phyloP scores from a whole-genome alignment of 2,888 invertebrate species.

The Spilarctia lutea region DNA sequence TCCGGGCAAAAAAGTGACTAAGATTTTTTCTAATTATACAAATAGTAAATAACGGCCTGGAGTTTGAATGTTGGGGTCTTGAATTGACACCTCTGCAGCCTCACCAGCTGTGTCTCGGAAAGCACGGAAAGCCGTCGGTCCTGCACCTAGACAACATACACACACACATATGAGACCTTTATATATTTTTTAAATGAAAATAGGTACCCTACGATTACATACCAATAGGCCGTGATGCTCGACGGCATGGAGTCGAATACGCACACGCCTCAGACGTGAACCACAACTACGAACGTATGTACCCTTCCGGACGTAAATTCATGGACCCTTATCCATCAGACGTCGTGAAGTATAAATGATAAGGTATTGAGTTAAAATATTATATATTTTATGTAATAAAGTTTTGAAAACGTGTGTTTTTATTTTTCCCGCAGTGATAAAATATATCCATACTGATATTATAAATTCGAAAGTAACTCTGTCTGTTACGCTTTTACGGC shows the following conservation, averaged over 20 bases:
- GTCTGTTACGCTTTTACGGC: too few species aligned
- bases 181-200: background rate
- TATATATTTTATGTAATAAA: slow-evolving; percentile 3
- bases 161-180: too few species aligned
- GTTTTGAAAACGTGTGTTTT: background rate
- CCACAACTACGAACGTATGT: slow-evolving; percentile 71
- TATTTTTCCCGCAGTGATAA: background rate
- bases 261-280: slow-evolving; percentile 68
- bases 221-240: slow-evolving; percentile 65
- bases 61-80: too few species aligned
- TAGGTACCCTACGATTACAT: slow-evolving; percentile 82
- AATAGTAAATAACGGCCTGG: too few species aligned
- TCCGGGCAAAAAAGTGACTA: too few species aligned
- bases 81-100: too few species aligned
- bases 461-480: too few species aligned
- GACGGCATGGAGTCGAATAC: slow-evolving; percentile 31
- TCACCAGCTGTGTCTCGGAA: too few species aligned
- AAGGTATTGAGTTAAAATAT: slow-evolving; percentile 1
- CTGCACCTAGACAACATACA: too few species aligned
- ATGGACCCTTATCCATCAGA: slow-evolving; percentile 27
- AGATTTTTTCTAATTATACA: too few species aligned
- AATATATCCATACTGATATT: too few species aligned
- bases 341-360: slow-evolving; percentile 14
- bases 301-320: slow-evolving; percentile 69
- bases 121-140: too few species aligned